phyloP scores from a whole-genome alignment of 2,113 vertebrate genomes.

The Apteryx owenii region DNA sequence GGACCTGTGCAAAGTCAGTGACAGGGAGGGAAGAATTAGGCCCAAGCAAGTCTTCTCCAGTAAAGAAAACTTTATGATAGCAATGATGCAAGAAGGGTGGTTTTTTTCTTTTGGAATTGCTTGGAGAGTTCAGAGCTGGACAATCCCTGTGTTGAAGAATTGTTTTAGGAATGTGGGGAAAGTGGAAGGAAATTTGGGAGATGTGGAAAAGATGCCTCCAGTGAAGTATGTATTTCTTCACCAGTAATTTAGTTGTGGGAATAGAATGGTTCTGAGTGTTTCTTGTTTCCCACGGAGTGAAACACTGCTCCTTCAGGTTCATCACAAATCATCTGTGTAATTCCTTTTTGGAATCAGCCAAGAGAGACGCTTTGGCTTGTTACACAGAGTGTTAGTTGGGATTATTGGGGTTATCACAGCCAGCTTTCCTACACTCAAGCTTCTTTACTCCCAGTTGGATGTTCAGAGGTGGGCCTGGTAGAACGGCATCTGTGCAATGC shows the following conservation, averaged over 20 bases:
- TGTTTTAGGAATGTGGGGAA: neutral
- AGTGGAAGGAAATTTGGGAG: neutral
- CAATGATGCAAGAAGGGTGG: neutral
- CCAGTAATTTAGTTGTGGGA: neutral
- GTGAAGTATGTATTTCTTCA: neutral
- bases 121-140: neutral
- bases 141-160: neutral
- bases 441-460: neutral
- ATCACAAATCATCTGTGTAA: neutral
- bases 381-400: neutral
- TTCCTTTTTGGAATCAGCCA: neutral
- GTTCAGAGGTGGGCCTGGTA: neutral
- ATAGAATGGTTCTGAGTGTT: neutral
- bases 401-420: slow-evolving; percentile 32
- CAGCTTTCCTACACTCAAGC: neutral
- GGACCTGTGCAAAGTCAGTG: neutral
- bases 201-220: neutral
- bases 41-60: neutral
- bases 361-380: accelerated
- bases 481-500: neutral
- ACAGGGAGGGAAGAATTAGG: neutral
- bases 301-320: slow-evolving; percentile 30
- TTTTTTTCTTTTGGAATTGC: too few species aligned
- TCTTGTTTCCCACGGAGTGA: neutral
- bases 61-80: neutral